Conservation (phyloP, 2,113 vertebrate species). For the Scartelaos histophorus region DNA sequence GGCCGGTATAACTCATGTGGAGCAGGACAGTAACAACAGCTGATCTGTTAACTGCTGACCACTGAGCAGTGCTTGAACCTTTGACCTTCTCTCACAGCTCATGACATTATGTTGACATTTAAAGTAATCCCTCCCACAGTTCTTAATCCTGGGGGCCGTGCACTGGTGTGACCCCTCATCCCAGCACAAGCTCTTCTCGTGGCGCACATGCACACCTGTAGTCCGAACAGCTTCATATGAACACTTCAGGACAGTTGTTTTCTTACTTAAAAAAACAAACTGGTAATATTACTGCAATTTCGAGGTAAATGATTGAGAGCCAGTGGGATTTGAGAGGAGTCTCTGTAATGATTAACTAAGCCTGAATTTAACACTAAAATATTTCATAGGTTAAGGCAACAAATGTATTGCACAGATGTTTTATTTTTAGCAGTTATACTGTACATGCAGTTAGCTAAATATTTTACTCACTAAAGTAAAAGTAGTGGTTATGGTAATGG, state of each 20-base stretch:
- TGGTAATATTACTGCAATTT: neutral
- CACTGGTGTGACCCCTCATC: constrained; percentile 51
- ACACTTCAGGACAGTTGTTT: no score
- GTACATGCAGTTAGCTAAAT: neutral
- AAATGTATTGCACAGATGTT: no score
- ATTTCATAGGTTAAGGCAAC: no score
- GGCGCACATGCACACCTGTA: constrained; percentile 17
- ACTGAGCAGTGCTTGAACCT: constrained; percentile 72
- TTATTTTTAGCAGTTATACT: no score
- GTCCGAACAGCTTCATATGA: neutral
- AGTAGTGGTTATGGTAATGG: no score
- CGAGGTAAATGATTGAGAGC: neutral
- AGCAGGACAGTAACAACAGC: constrained; percentile 64
- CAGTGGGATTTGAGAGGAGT: neutral
- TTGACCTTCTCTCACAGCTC: constrained; percentile 74
- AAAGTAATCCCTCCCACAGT: constrained; percentile 71
- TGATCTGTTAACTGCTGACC: constrained; percentile 70
- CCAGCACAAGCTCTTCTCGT: constrained; percentile 30
- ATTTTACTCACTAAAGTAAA: neutral
- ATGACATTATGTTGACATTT: constrained; percentile 80
- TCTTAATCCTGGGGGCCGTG: constrained; percentile 64
- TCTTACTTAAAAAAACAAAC: neutral
- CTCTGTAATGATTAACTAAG: no score
- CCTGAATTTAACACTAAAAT: no score
- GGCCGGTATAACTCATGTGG: constrained; percentile 32